Evolutionary conservation across 1,140 invertebrate genomes (phyloP).

Genomic region (Euschistus heros): DNA sequence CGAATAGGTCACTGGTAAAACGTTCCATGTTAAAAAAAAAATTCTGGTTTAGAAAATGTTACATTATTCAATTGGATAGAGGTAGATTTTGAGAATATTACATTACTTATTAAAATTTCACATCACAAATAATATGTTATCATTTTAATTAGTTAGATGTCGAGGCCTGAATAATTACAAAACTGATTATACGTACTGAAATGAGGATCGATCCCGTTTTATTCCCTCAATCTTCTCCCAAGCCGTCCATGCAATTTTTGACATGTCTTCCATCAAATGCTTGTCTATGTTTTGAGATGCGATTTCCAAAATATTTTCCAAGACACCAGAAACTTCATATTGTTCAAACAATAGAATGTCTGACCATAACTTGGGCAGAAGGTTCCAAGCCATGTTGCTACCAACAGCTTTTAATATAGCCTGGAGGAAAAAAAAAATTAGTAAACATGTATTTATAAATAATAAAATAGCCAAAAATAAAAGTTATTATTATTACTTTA

Average conservation of each 20-base stretch:
- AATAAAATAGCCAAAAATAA: too few relatives aligned
- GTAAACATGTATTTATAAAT: neutral
- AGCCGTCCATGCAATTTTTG: constrained; percentile 43
- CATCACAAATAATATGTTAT: too few relatives aligned
- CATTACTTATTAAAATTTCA: too few relatives aligned
- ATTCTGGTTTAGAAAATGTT: too few relatives aligned
- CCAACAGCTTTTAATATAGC: constrained; percentile 48
- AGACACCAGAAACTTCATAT: constrained; percentile 41
- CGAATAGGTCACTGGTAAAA: too few relatives aligned
- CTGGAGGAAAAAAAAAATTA: constrained; percentile 26
- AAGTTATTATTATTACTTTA: too few relatives aligned
- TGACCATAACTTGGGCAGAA: constrained; percentile 64
- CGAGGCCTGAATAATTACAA: constrained; percentile 3
- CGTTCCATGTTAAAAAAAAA: too few relatives aligned
- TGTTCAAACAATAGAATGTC: constrained; percentile 61
- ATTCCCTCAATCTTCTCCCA: constrained; percentile 39
- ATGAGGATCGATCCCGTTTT: constrained; percentile 8
- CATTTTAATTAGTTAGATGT: too few relatives aligned
- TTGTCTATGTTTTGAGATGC: constrained; percentile 38
- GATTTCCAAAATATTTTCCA: constrained; percentile 43
- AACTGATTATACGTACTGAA: neutral
- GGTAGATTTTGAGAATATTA: too few relatives aligned
- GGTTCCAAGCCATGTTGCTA: constrained; percentile 45
- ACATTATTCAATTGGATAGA: too few relatives aligned
- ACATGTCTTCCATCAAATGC: constrained; percentile 37